Evolutionary conservation across 2,888 invertebrate genomes (phyloP).

Genomic region (Synergus gifuensis): DNA sequence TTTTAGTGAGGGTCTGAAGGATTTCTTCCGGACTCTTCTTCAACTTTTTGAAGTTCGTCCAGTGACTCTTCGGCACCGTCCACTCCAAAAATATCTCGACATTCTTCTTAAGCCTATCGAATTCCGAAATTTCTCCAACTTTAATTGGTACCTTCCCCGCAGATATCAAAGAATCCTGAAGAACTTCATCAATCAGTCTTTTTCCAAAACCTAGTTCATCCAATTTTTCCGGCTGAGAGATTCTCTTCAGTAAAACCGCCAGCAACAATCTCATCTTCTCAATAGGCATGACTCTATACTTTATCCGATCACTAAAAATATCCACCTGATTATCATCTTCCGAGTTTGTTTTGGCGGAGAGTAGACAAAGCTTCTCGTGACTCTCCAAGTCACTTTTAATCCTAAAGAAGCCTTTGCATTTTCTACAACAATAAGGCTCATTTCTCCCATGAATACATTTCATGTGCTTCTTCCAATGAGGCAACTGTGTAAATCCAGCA

Average conservation of each 20-base stretch:
- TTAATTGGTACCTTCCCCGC: slow-evolving; percentile 85
- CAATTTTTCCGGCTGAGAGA: slow-evolving; percentile 88
- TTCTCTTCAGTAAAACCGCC: slow-evolving; percentile 89
- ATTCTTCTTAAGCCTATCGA: slow-evolving; percentile 85
- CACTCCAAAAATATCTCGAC: slow-evolving; percentile 88
- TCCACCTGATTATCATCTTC: slow-evolving; percentile 47
- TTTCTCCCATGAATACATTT: slow-evolving; percentile 88
- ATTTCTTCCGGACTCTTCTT: slow-evolving; percentile 89
- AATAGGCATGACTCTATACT: slow-evolving; percentile 81
- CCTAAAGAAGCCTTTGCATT: slow-evolving; percentile 87
- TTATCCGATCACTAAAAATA: slow-evolving; percentile 68
- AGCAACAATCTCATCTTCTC: slow-evolving; percentile 88
- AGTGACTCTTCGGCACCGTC: slow-evolving; percentile 88
- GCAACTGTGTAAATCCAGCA: slow-evolving; percentile 88
- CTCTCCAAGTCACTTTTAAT: slow-evolving; percentile 86
- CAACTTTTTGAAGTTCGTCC: slow-evolving; percentile 87
- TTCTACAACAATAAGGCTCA: slow-evolving; percentile 87
- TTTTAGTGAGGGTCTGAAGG: slow-evolving; percentile 84
- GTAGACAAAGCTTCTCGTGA: slow-evolving; percentile 79
- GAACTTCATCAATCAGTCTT: slow-evolving; percentile 88
- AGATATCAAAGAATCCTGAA: slow-evolving; percentile 87
- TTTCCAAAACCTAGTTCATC: slow-evolving; percentile 88
- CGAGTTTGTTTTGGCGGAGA: slow-evolving; percentile 52
- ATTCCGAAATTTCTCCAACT: slow-evolving; percentile 80
- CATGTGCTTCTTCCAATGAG: slow-evolving; percentile 94